Evolutionary conservation across 2,888 invertebrate genomes (phyloP), one percentile per base, ranked within the genome.

Genomic region (Mythimna vitellina): DNA sequence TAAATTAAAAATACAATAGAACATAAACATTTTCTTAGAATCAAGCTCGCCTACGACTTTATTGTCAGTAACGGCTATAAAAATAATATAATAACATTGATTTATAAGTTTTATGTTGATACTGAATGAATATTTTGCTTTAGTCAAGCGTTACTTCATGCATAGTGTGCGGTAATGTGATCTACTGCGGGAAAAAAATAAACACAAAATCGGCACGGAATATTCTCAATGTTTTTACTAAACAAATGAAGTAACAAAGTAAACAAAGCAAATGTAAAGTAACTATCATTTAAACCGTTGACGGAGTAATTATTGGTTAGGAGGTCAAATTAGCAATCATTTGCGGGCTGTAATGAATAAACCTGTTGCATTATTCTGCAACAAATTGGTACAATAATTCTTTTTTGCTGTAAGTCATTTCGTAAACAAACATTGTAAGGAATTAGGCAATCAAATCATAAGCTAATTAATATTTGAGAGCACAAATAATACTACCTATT

Each of bases 251-350:
- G 72, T 58, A 64, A 79, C 80, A 70, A 67, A 71, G 73, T 85
- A 87, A 86, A 89, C 87, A 90, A 90, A 83, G 77, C 76, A 75
- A 85, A 83, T 74, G 66, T 83, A 79, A 84, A 82, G 83, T 89
- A 87, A 86, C 83, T 88, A 88, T 87, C 90, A 76, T 83, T 73
- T 78, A 78, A 84, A 83, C 86, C 73, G 84, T 76, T 80, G 68
- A 73, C 76, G 65, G 73, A 71, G 82, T 87, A 91, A 90, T 91
- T 88, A 85, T 86, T 80, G 22, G 69, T 22, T 65, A 76, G 80
- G 84, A 86, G 83, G 86, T 85, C 81, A 80, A 84, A 89, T 90
- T 86, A 77, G 80, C 84, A 84, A 84, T 87, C 71, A 85, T 80
- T 82, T 70, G 63, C 80, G 51, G 86, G 78, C 85, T 82, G 79